Percentiles rank a stretch among this genome's conserved stretches.
Conservation (phyloP, 1,140 invertebrate species). For the Drosophila fuyamai region DNA sequence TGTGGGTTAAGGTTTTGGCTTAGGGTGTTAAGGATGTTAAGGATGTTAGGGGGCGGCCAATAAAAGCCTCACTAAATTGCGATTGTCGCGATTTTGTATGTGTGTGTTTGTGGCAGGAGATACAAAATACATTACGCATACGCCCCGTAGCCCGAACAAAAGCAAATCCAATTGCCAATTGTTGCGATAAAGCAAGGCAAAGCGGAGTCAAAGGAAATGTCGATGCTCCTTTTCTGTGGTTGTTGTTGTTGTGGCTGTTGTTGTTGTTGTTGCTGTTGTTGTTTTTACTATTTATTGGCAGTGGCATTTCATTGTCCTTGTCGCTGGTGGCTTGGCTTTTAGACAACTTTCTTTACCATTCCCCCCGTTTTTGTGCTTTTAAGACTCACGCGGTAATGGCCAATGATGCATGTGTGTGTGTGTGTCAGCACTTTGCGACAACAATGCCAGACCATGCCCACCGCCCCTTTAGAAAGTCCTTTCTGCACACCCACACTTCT, state of each 20-base stretch:
- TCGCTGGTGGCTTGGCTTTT: slow-evolving; percentile 76
- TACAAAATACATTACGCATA: slow-evolving; percentile 65
- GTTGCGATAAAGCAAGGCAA: slow-evolving; percentile 56
- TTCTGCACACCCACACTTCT: slow-evolving; percentile 31
- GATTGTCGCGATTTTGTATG: slow-evolving; percentile 64
- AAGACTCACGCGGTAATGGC: slow-evolving; percentile 75
- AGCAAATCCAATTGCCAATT: slow-evolving; percentile 63
- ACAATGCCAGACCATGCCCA: slow-evolving; percentile 54
- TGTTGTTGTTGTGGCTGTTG: slow-evolving; percentile 5
- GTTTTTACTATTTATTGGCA: slow-evolving; percentile 68
- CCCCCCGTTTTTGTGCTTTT: slow-evolving; percentile 61
- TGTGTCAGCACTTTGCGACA: slow-evolving; percentile 71
- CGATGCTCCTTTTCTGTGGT: slow-evolving; percentile 28
- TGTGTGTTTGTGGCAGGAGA: slow-evolving; percentile 32
- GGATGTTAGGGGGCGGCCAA: slow-evolving; percentile 38
- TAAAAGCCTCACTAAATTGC: slow-evolving; percentile 79
- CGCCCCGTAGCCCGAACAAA: slow-evolving; percentile 54
- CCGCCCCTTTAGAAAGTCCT: slow-evolving; percentile 13
- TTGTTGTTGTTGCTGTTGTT: slow-evolving; percentile 22
- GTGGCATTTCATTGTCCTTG: slow-evolving; percentile 70
- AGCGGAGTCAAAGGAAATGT: slow-evolving; percentile 46
- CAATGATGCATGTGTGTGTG: slow-evolving; percentile 69
- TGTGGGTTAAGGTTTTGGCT: neutral
- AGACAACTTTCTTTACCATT: slow-evolving; percentile 72
- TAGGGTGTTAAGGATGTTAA: slow-evolving; percentile 12